phyloP scores from a whole-genome alignment of 2,888 invertebrate species.

The Leptinotarsa tumamoca region DNA sequence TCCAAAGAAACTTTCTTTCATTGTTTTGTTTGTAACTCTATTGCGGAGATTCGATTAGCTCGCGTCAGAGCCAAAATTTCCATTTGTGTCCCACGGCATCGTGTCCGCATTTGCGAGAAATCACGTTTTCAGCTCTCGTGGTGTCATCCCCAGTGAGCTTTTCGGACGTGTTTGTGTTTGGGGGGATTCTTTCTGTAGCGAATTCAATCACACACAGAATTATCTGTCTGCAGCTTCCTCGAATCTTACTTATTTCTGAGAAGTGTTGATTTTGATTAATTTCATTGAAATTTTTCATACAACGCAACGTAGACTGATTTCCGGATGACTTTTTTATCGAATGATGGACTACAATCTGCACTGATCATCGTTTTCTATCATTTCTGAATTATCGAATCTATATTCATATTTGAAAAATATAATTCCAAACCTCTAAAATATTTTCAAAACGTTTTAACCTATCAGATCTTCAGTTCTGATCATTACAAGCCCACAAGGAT shows the following conservation, averaged over 20 bases:
- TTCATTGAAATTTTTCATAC: background rate
- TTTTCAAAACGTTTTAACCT: too few species aligned
- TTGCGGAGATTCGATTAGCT: constrained; percentile 7
- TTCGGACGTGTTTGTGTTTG: background rate
- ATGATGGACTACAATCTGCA: too few species aligned
- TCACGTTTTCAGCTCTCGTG: constrained; percentile 7
- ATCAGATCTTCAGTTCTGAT: too few species aligned
- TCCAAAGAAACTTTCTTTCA: background rate
- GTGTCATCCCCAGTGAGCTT: constrained; percentile 14
- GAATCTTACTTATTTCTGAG: background rate
- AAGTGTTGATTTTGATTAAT: background rate
- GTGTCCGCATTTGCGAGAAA: background rate
- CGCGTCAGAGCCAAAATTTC: background rate
- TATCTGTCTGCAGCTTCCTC: background rate
- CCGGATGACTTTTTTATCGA: too few species aligned
- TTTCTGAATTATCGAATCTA: too few species aligned
- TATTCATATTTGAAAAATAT: too few species aligned
- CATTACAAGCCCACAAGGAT: too few species aligned
- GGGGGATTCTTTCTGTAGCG: background rate
- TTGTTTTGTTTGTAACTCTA: background rate
- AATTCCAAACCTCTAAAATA: too few species aligned
- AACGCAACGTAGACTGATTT: too few species aligned
- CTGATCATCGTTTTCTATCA: too few species aligned
- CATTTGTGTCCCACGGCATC: background rate
- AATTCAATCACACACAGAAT: constrained; percentile 7